Evolutionary conservation across 2,113 vertebrate species (phyloP), one percentile per base, ranked within the genome.

Genomic region (Lasiurus cinereus): DNA sequence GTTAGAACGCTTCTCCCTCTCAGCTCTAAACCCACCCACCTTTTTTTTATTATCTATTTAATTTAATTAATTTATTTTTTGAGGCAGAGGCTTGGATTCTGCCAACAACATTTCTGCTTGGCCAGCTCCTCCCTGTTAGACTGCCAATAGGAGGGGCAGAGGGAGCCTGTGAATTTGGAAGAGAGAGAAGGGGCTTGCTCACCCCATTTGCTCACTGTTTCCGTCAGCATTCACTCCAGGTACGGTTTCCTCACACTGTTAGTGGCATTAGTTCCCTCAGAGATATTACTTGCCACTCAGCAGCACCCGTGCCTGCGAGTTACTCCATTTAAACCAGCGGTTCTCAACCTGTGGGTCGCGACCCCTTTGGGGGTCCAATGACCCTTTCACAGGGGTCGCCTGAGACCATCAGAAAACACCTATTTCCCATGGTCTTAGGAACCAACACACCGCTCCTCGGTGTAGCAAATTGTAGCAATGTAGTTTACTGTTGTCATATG

Each of bases 1-100:
- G 29, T 83, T 93, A 64, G 59, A 92, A 92, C 77, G n/a, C 27
- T 74, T 73, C 78, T 95, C 64, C 64, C 54, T 74, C 19, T 88
- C 33, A 80, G 14, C 52, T 90, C 64, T 48, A 76, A 93, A 83
- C 7, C 22, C 21, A 70, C 29, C 33, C 36, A 8, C n/a, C 76
- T 76, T 16, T 29, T 27, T 27, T 39, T 39, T 39, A 39, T 39
- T 39, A 22, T 43, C 14, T 22, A 22, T 43, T 72, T 6, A 48
- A 39, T 39, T 48, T 48, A 9, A 48, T 48, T 48, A 9, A 48
- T 48, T n/a, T 24, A 39, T 36, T 52, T 69, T 88, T 36, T 64
- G 48, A 76, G 52, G 9, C 54, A 84, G 22, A 29, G 5, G n/a
- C 56, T 83, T 29, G 43, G 29, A 94, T 31, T 67, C 29, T 59